Evolutionary conservation across 2,888 invertebrate species (phyloP).

Genomic region (Callosobruchus maculatus): DNA sequence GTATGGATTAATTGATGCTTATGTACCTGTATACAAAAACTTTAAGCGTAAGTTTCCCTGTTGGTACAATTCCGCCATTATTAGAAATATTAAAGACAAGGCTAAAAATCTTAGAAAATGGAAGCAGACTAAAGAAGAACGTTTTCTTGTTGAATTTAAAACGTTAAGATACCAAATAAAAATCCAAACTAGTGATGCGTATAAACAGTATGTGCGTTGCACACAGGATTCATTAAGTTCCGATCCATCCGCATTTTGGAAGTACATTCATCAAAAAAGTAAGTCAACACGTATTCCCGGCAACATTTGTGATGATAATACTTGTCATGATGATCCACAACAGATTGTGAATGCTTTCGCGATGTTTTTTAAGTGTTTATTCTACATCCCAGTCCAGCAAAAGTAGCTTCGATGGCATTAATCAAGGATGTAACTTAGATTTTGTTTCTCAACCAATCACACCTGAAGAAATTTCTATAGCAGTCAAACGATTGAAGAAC

Average conservation of each 20-base stretch:
- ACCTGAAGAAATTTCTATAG: conserved; percentile 5
- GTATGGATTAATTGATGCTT: conserved; percentile 5
- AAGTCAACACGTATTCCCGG: conserved; percentile 8
- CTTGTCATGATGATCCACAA: conserved; percentile 5
- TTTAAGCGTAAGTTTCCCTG: conserved; percentile 7
- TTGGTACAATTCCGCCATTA: conserved; percentile 8
- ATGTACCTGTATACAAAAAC: conserved; percentile 6
- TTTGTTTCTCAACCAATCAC: conserved; percentile 1
- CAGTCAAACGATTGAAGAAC: conserved; percentile 7
- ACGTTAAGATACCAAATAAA: conserved; percentile 3
- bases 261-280: conserved; percentile 9
- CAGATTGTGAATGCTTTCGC: conserved; percentile 7
- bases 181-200: conserved; percentile 1
- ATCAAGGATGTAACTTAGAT: background rate
- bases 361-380: conserved; percentile 10
- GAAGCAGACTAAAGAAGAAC: background rate
- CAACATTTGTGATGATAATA: conserved; percentile 5
- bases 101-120: conserved; percentile 4
- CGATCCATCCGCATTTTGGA: conserved; percentile 5
- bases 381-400: background rate
- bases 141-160: conserved; percentile 4
- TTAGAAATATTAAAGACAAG: conserved; percentile 8
- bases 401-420: conserved; percentile 1
- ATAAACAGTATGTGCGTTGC: background rate
- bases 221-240: background rate